Percentiles rank a stretch among this genome's conserved stretches.
phyloP scores from a whole-genome alignment of 53 echinoderm and acorn worm genomes.

The Echinometra lucunter region DNA sequence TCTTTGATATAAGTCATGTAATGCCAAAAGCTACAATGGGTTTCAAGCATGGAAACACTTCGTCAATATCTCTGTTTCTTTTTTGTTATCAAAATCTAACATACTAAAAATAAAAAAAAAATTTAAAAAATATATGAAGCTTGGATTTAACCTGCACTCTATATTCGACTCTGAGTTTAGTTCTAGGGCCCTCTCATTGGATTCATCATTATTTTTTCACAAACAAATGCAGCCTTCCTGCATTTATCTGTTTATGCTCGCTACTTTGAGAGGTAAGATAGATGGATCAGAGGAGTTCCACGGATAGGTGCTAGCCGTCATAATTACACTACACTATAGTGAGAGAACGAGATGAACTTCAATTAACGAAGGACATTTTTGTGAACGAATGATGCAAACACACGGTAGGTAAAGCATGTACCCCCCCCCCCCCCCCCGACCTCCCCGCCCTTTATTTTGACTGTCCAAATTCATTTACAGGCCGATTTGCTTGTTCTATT shows the following conservation, averaged over 20 bases:
- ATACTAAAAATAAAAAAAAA: too few relatives aligned
- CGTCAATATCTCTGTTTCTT: too few relatives aligned
- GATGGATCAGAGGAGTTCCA: background rate
- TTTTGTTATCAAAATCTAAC: too few relatives aligned
- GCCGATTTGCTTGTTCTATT: background rate
- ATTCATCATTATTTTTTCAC: too few relatives aligned
- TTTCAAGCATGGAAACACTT: too few relatives aligned
- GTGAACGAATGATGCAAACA: background rate
- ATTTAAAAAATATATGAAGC: too few relatives aligned
- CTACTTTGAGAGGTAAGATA: background rate
- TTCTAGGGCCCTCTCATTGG: too few relatives aligned
- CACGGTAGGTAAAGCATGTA: background rate
- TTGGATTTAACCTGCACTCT: too few relatives aligned
- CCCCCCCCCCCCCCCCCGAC: too few relatives aligned
- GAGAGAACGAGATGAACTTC: background rate
- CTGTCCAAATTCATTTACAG: background rate
- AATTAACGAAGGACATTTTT: background rate
- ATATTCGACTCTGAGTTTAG: too few relatives aligned
- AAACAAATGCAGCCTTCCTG: background rate
- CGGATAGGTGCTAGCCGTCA: constrained; percentile 14
- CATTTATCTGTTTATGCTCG: background rate
- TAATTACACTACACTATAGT: background rate
- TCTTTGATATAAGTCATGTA: too few relatives aligned
- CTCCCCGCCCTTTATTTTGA: background rate
- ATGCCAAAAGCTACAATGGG: too few relatives aligned